Conservation (phyloP, 2,113 vertebrate genomes). For the Crypturellus undulatus region DNA sequence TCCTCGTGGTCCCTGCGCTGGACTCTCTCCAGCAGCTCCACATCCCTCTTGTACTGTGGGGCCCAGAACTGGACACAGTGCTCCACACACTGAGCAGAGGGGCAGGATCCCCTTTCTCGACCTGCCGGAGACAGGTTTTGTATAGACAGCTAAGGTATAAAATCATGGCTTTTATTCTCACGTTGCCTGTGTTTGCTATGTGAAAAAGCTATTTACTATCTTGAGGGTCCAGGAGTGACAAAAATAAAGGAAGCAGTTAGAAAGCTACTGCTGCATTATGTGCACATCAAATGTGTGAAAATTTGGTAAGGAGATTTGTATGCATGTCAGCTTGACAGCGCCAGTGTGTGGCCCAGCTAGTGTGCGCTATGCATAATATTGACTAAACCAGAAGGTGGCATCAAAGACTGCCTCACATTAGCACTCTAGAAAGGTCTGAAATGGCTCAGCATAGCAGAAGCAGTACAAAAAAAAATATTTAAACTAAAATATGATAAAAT, state of each 20-base stretch:
- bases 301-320: not conserved
- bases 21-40: too few relatives aligned
- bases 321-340: not conserved
- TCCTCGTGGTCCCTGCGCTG: too few relatives aligned
- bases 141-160: not conserved
- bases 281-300: not conserved
- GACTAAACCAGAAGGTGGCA: constrained; percentile 61
- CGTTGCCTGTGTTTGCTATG: not conserved
- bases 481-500: not conserved
- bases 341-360: not conserved
- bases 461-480: not conserved
- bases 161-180: rapidly evolving
- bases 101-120: too few relatives aligned
- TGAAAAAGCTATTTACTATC: not conserved
- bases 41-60: too few relatives aligned
- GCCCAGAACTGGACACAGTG: too few relatives aligned
- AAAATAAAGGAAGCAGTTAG: not conserved
- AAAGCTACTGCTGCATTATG: not conserved
- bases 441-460: not conserved
- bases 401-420: constrained; percentile 22
- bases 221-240: not conserved
- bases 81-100: too few relatives aligned
- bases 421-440: not conserved
- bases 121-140: not conserved
- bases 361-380: not conserved